Evolutionary conservation across 2,888 invertebrate genomes (phyloP), one percentile per base, ranked within the genome.

Genomic region (Boloria selene): DNA sequence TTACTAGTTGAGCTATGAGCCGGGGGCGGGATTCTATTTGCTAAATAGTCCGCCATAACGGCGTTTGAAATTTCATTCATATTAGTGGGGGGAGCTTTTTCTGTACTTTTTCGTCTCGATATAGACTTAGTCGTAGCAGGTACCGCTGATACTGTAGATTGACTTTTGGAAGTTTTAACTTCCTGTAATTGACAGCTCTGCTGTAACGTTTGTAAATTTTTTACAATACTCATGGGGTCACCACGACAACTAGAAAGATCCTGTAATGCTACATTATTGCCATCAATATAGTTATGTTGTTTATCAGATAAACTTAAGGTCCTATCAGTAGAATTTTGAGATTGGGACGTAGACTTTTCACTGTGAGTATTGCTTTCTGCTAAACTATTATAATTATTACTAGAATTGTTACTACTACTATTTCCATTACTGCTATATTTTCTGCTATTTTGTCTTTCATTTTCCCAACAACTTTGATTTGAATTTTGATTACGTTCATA

Each of bases 221-320:
- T 96, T 42, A 95, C 95, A 79, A 95, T 95, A 79, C 94, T 95
- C 95, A 95, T 95, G 4, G 95, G 95, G 80, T 96, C 96, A 38
- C 95, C 95, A 53, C 95, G 90, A 81, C 95, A 95, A 80, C 95
- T 95, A 67, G 95, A 95, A 61, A 95, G 85, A 85, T 96, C 95
- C 85, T 95, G 95, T 77, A 95, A 86, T 42, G 94, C 93, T 77
- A 90, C 92, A 78, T 93, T 93, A 80, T 86, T 93, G 58, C 94
- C 87, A 77, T 95, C 95, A 81, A 95, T 95, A 85, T 95, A 95
- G 66, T 72, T 85, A 79, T 64, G 52, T 47, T 93, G 94, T 79
- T 95, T 95, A 69, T 94, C 90, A 72, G 84, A 74, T 71, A 86
- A 77, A 77, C 88, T 83, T 73, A 92, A 81, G 71, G 90, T 85